These are phyloP conservation scores for Pavo muticus DNA, from an alignment of 2,113 vertebrate genomes.

Conservation along the genomic window DNA sequence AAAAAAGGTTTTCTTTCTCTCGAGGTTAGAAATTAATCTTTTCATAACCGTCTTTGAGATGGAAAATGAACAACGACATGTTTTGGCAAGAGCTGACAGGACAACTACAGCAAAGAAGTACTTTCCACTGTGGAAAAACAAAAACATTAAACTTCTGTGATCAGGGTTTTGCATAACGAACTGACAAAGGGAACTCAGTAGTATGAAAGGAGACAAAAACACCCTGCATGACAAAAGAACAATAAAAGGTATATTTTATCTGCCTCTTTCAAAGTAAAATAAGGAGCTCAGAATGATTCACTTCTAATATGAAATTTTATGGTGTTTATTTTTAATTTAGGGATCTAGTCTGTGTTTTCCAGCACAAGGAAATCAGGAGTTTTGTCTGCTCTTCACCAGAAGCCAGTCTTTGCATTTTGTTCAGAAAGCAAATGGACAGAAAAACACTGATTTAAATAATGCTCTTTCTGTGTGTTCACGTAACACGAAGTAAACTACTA, in stretches of 20 bases:
- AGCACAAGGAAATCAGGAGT: constrained; percentile 1
- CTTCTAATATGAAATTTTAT: constrained; percentile 39
- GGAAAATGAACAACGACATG: constrained; percentile 18
- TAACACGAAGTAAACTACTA: background rate
- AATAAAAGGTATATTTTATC: constrained; percentile 33
- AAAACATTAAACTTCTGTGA: constrained; percentile 60
- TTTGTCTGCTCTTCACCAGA: constrained; percentile 59
- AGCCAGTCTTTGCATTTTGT: constrained; percentile 48
- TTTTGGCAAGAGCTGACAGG: constrained; percentile 58
- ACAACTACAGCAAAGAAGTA: constrained; percentile 24
- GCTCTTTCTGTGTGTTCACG: constrained; percentile 43
- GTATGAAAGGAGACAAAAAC: constrained; percentile 59
- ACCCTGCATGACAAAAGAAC: background rate
- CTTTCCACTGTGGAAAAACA: constrained; percentile 54
- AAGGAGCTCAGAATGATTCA: constrained; percentile 1
- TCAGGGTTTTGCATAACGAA: constrained; percentile 46
- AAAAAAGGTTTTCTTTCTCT: constrained; percentile 27
- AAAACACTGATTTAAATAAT: constrained; percentile 45
- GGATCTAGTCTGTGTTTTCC: background rate
- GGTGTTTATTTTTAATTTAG: constrained; percentile 40
- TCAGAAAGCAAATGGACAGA: constrained; percentile 64
- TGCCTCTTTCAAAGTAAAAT: constrained; percentile 19
- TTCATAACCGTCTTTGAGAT: constrained; percentile 2
- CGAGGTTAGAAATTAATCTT: constrained; percentile 28
- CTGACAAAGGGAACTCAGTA: constrained; percentile 43